Base-by-base conservation (phyloP, 2,888 invertebrate genomes). In the Lepetodrilus schrolli region DNA sequence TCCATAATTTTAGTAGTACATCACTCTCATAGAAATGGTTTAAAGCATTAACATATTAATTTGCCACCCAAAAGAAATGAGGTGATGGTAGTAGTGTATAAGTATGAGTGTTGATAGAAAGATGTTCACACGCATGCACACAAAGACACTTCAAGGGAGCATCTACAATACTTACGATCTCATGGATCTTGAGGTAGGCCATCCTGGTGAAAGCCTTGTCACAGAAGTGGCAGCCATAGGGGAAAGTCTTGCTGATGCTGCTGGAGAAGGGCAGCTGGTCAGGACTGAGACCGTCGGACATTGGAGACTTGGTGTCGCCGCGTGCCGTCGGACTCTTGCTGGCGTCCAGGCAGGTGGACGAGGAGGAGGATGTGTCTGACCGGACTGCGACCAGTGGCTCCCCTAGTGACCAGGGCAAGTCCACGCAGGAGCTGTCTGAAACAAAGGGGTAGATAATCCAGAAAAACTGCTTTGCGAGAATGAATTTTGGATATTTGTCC, bases 141-240 rank as follows among this genome's bases (percentile, higher is more conserved):
- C n/a, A n/a, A n/a, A n/a, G n/a, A n/a, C n/a, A n/a, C n/a, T n/a
- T n/a, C n/a, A n/a, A n/a, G n/a, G n/a, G n/a, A n/a, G n/a, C n/a
- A n/a, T n/a, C n/a, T n/a, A n/a, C n/a, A n/a, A n/a, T n/a, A n/a
- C 66, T 72, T 91, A 96, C 96, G 95, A 96, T 96, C 91, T 96
- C 96, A 93, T 96, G 96, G 91, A 96, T 95, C 92, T 96, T 96
- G 84, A 96, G 93, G 90, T 95, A 95, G 80, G 95, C 95, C 82
- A 95, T 94, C 83, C 96, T 93, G 20, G 96, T 95, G 92, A 96
- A 96, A 82, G 96, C 95, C 91, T 96, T 95, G 89, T 96, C 95
- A 92, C 96, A 97, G 92, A 95, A 96, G 91, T 95, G 95, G 92
- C 96, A 96, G 88, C 95, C 94, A 93, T 96, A 95, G 78, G 96